Evolutionary conservation across 2,797 vertebrate genomes (phyloP).

Genomic region (Syngnathus acus): DNA sequence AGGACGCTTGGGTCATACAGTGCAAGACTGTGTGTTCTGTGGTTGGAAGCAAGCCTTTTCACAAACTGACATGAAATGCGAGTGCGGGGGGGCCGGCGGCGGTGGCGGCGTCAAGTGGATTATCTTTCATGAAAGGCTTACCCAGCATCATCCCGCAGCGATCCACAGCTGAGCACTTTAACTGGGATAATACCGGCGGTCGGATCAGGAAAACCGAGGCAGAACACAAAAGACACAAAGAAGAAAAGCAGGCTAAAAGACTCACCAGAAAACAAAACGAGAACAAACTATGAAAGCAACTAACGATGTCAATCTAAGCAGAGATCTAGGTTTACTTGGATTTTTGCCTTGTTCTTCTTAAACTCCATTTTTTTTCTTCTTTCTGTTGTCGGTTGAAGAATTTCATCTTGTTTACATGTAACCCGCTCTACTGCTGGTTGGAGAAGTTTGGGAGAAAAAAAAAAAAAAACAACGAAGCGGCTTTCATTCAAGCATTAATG

Average conservation of each 20-base stretch:
- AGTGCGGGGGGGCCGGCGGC: not conserved
- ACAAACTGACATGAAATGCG: slow-evolving; percentile 20
- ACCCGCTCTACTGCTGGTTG: slow-evolving; percentile 39
- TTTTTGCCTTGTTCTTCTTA: slow-evolving; percentile 29
- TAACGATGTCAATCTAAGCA: slow-evolving; percentile 56
- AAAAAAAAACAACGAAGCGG: slow-evolving; percentile 27
- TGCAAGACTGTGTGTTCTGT: slow-evolving; percentile 12
- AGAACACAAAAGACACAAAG: slow-evolving; percentile 8
- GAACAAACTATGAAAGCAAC: slow-evolving; percentile 36
- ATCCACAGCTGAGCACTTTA: slow-evolving; percentile 18
- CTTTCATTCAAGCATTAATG: slow-evolving; percentile 37
- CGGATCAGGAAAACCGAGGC: slow-evolving; percentile 3
- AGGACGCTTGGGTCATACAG: slow-evolving; percentile 1
- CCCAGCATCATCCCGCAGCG: slow-evolving; percentile 7
- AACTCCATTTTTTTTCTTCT: slow-evolving; percentile 6
- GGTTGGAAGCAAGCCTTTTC: slow-evolving; percentile 6
- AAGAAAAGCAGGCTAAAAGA: slow-evolving; percentile 21
- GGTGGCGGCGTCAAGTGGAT: slow-evolving; percentile 12
- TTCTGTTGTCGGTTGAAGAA: slow-evolving; percentile 29
- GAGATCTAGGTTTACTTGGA: slow-evolving; percentile 31
- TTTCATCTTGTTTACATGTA: slow-evolving; percentile 44
- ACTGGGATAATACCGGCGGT: slow-evolving; percentile 12
- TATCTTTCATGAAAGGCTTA: slow-evolving; percentile 16
- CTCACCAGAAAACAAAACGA: slow-evolving; percentile 25
- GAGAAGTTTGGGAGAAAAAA: slow-evolving; percentile 29